Base-by-base conservation (phyloP, 1,140 invertebrate genomes). In the Macrosteles quadrilineatus region DNA sequence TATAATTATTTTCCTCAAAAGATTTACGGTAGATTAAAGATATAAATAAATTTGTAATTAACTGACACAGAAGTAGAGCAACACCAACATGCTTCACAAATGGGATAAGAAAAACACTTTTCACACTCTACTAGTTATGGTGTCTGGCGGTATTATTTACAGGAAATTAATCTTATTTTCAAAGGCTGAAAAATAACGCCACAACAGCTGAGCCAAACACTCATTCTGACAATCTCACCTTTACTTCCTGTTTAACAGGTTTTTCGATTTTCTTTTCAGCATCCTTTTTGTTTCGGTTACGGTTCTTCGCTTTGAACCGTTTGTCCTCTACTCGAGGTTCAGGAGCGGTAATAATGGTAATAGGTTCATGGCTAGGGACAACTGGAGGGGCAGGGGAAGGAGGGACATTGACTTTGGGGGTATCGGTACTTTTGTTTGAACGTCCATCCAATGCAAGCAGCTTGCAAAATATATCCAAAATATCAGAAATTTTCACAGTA, bases 401-500 rank as follows among this genome's bases (percentile, higher is more conserved):
- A 27, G 47, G 47, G 47, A 50, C n/a, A 50, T 4, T 17, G 21
- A n/a, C 47, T 27, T 59, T 59, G 25, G 23, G 55, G 55, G 55
- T n/a, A 9, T 59, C 55, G 25, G 55, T 14, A 11, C 4, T 25
- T 59, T 59, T 25, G 23, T 59, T 59, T 50, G 47, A 50, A 29
- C 2, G 11, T 65, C 63, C 59, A 31, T 70, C 47, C 23, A 25
- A 31, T 64, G 29, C 17, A 31, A 30, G 69, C 69, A 65, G 69
- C 69, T 65, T 70, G 69, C 59, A 70, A 64, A 36, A 65, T 17
- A 65, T 31, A 69, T n/a, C n/a, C n/a, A n/a, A n/a, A n/a, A n/a
- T n/a, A n/a, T n/a, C n/a, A n/a, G n/a, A n/a, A n/a, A n/a, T n/a
- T n/a, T n/a, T n/a, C n/a, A n/a, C n/a, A n/a, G n/a, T n/a, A n/a